Evolutionary conservation across 2,113 vertebrate genomes (phyloP), one percentile per base, ranked within the genome.

Genomic region (Leptobrachium leishanense): DNA sequence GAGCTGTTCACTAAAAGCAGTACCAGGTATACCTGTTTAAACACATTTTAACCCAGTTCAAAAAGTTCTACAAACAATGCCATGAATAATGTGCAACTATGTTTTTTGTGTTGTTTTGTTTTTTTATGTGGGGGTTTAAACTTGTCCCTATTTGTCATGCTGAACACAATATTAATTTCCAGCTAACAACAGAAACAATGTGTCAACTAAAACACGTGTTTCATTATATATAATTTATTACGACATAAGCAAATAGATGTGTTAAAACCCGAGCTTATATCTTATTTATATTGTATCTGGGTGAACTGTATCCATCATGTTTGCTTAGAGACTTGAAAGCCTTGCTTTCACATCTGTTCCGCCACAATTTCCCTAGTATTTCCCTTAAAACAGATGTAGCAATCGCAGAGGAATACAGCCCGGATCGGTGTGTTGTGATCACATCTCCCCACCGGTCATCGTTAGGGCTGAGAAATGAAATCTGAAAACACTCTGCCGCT

Each of bases 341-440:
- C 53, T 79, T 74, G 40, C 15, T 67, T 31, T 74, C 63, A 68
- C 70, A 79, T 66, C 62, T 79, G 77, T 79, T 79, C 63, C 39
- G 70, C 43, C 50, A 57, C 57, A 43, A 5, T 73, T 67, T 63
- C 59, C 42, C 42, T 50, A 50, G 68, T 63, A 70, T 46, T 70
- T 77, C 39, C 40, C 63, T 65, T 43, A 39, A 74, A 72, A 67
- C 70, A 79, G 70, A 50, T 79, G 70, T n/a, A 20, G 39, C 39
- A 66, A 39, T 40, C 46, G 44, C 62, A 73, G 53, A 39, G 46
- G 59, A 65, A 4, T 43, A 42, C 15, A 69, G 15, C 11, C 44
- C 40, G 50, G 55, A 72, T 67, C 40, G n/a, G 5, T 8, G 31
- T 65, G 41, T 50, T 10, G 42, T 46, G 62, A 2, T 50, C 41